A percentile compares a stretch with the other conserved stretches of the same genome.
phyloP scores from a whole-genome alignment of 2,113 vertebrate genomes.

The Odontophorus gujanensis region DNA sequence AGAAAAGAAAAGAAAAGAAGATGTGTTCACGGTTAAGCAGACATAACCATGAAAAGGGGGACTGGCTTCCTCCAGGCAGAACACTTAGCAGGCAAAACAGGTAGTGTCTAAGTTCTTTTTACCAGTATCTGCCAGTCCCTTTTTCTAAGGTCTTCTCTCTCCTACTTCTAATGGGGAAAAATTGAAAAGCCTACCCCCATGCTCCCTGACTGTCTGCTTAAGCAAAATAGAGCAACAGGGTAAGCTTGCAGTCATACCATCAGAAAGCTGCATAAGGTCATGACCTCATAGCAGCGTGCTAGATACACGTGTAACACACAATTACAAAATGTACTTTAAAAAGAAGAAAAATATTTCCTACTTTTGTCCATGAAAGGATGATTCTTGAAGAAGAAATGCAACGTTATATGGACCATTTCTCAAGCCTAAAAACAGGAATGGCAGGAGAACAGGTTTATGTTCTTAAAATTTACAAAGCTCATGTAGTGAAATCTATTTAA shows the following conservation, averaged over 20 bases:
- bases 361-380: not conserved
- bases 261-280: not conserved
- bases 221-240: not conserved
- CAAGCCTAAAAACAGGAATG: not conserved
- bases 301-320: not conserved
- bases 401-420: not conserved
- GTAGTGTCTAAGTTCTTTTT: not conserved
- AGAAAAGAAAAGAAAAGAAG: too few species aligned
- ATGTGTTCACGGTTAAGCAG: rapidly evolving
- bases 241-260: not conserved
- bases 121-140: too few species aligned
- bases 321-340: not conserved
- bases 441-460: not conserved
- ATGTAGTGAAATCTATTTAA: not conserved
- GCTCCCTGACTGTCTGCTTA: not conserved
- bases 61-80: not conserved
- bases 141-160: not conserved
- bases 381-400: not conserved
- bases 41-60: rapidly evolving
- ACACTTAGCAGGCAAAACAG: not conserved
- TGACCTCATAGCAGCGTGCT: not conserved
- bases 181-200: not conserved
- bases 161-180: not conserved
- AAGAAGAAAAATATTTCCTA: not conserved
- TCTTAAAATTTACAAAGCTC: not conserved